These are phyloP conservation scores for Sebastes itinus DNA, from an alignment of 2,797 vertebrate species.

Conservation along the genomic window DNA sequence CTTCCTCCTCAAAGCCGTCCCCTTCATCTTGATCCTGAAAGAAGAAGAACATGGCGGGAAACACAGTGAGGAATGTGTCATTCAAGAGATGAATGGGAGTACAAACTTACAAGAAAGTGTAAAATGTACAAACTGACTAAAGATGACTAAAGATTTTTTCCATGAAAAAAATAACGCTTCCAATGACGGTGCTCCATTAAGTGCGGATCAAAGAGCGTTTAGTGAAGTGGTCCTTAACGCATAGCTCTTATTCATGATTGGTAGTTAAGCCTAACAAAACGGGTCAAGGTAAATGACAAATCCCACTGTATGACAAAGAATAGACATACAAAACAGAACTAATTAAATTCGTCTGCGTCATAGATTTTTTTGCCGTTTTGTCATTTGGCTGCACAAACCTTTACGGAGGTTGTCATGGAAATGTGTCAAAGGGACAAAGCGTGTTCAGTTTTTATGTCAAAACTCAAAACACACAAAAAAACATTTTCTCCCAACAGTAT, in stretches of 20 bases:
- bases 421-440: neutral
- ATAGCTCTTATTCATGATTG: constrained; percentile 6
- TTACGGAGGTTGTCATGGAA: constrained; percentile 26
- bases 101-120: neutral
- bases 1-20: constrained; percentile 67
- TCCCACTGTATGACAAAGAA: neutral
- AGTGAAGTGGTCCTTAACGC: constrained; percentile 11
- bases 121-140: neutral
- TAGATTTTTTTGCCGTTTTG: neutral
- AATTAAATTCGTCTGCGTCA: constrained; percentile 27
- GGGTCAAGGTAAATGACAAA: neutral
- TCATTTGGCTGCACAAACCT: constrained; percentile 20
- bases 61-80: neutral
- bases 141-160: neutral
- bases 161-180: neutral
- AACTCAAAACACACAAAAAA: constrained; percentile 6
- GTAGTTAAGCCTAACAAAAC: constrained; percentile 5
- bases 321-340: neutral
- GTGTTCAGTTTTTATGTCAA: neutral
- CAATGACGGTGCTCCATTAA: neutral
- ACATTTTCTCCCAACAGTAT: neutral
- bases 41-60: neutral
- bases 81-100: neutral
- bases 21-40: constrained; percentile 70
- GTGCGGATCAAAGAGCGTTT: neutral